A percentile compares a stretch with the other conserved stretches of the same genome.
These are phyloP conservation scores for Ichneumoninae sp. DNA, from an alignment of 2,888 invertebrate species.

Conservation along the genomic window DNA sequence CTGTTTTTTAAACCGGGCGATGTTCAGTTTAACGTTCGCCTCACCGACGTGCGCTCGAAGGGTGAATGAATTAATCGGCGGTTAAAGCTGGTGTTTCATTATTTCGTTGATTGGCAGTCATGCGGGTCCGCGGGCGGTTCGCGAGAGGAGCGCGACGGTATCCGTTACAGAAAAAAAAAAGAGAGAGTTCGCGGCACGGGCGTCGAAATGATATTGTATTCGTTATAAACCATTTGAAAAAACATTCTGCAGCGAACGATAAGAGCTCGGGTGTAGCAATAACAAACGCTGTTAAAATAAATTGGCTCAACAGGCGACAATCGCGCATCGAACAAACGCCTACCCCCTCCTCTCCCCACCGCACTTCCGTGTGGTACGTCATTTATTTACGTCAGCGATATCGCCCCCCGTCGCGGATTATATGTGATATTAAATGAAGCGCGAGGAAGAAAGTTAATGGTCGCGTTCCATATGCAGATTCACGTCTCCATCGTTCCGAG, in stretches of 20 bases:
- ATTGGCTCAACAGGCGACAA: conserved; percentile 19
- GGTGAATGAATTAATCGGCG: too few species aligned
- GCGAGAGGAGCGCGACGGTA: too few species aligned
- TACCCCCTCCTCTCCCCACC: not conserved
- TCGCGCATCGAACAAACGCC: conserved; percentile 7
- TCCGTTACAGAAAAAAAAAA: too few species aligned
- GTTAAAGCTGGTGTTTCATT: too few species aligned
- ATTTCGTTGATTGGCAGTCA: too few species aligned
- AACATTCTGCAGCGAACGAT: conserved; percentile 1
- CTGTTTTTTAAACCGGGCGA: too few species aligned
- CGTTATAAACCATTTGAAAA: conserved; percentile 16
- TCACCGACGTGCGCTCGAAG: too few species aligned
- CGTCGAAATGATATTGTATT: too few species aligned
- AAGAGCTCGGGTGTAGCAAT: conserved; percentile 3
- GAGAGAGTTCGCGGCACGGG: too few species aligned
- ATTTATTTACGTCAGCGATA: conserved; percentile 48
- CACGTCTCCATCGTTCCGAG: conserved; percentile 75
- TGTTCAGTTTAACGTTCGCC: too few species aligned
- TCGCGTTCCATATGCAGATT: conserved; percentile 83
- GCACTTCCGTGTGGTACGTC: conserved; percentile 17
- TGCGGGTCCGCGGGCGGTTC: too few species aligned
- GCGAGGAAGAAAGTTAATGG: conserved; percentile 81
- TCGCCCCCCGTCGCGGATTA: conserved; percentile 65
- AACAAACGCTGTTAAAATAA: conserved; percentile 7
- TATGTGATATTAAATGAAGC: conserved; percentile 82